These are phyloP conservation scores for Ciconia maguari DNA, from an alignment of 2,113 vertebrate genomes.

Conservation along the genomic window DNA sequence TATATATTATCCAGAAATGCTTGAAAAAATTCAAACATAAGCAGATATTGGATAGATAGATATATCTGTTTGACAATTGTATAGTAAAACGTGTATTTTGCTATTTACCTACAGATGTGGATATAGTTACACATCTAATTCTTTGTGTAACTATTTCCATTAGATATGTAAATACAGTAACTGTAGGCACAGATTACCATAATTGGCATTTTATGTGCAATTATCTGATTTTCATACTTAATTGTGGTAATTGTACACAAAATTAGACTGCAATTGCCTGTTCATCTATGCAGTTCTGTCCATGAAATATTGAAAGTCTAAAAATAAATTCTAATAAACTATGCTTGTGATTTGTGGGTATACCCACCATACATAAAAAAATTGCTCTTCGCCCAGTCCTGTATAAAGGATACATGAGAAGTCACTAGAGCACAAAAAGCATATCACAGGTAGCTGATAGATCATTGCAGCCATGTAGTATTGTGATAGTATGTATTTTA, in stretches of 20 bases:
- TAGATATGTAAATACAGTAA: neutral
- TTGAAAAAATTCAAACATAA: neutral
- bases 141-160: neutral
- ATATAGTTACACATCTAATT: neutral
- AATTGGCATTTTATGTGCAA: neutral
- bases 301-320: neutral
- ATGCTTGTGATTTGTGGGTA: neutral
- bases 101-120: neutral
- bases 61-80: neutral
- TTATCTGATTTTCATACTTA: constrained; percentile 3
- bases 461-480: neutral
- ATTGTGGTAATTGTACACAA: neutral
- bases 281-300: neutral
- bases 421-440: neutral
- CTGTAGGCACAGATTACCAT: neutral
- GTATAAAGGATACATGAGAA: neutral
- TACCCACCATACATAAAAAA: neutral
- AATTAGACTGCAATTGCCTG: neutral
- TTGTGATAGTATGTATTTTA: neutral
- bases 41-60: neutral
- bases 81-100: neutral
- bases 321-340: neutral
- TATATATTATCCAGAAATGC: neutral
- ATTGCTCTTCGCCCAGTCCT: neutral
- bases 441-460: neutral